Evolutionary conservation across 2,888 invertebrate species (phyloP).

Genomic region (Caenorhabditis afra): DNA sequence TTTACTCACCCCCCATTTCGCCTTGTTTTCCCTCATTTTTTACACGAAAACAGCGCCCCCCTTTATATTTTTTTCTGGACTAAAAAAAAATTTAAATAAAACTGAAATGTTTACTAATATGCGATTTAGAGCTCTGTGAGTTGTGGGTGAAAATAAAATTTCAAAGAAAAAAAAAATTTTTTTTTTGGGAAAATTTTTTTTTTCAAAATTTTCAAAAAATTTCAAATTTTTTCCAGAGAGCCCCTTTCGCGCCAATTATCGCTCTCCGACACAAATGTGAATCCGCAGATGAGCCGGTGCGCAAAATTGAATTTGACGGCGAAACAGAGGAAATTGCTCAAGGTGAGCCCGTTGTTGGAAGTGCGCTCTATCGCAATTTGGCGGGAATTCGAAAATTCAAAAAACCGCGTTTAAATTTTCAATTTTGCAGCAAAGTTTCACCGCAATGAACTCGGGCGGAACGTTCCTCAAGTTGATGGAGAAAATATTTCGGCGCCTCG

Average conservation of each 20-base stretch:
- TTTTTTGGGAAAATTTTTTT: neutral
- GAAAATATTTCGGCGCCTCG: constrained; percentile 68
- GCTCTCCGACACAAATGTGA: constrained; percentile 63
- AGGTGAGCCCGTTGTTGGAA: constrained; percentile 31
- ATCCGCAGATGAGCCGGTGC: constrained; percentile 56
- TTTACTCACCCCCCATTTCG: neutral
- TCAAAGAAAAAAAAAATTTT: neutral
- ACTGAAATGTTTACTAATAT: constrained; percentile 30
- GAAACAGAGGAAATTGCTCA: constrained; percentile 62
- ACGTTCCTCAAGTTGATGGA: constrained; percentile 70
- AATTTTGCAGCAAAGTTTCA: constrained; percentile 66
- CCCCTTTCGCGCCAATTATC: constrained; percentile 63
- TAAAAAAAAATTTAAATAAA: constrained; percentile 3
- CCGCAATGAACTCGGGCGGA: constrained; percentile 64
- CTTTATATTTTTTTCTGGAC: too few species aligned
- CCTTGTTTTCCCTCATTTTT: neutral
- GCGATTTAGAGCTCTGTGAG: constrained; percentile 41
- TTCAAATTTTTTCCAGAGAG: constrained; percentile 63
- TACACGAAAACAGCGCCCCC: too few species aligned
- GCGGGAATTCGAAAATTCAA: too few species aligned
- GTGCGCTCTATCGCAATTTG: too few species aligned
- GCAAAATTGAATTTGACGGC: constrained; percentile 56
- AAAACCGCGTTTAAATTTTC: too few species aligned
- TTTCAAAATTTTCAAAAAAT: too few species aligned
- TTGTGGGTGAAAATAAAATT: too few species aligned